Percentiles rank a stretch among this genome's conserved stretches.
phyloP scores from a whole-genome alignment of 2,113 vertebrate genomes.

The Dasyornis broadbenti region DNA sequence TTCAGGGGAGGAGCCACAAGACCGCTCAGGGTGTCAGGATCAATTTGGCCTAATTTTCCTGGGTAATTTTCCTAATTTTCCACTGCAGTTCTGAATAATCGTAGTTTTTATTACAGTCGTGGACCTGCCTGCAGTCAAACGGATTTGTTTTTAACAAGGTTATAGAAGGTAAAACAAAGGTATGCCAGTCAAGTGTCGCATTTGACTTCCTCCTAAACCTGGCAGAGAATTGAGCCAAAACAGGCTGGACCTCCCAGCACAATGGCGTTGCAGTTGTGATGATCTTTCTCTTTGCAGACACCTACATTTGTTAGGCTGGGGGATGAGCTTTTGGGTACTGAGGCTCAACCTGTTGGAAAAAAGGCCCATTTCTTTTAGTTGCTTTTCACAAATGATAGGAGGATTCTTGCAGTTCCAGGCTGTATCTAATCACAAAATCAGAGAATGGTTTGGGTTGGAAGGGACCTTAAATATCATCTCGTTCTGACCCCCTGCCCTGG shows the following conservation, averaged over 20 bases:
- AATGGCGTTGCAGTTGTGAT: not conserved
- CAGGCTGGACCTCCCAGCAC: not conserved
- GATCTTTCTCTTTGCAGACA: not conserved
- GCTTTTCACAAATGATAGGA: not conserved
- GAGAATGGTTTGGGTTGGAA: not conserved
- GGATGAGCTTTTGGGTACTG: not conserved
- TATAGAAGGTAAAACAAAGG: not conserved
- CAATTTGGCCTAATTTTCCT: not conserved
- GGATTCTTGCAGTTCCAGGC: not conserved
- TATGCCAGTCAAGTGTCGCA: not conserved
- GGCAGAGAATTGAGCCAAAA: not conserved
- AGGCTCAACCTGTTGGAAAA: not conserved
- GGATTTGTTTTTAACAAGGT: not conserved
- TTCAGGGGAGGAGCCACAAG: not conserved
- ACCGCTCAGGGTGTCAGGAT: rapidly evolving
- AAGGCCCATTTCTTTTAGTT: not conserved
- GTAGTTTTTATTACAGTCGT: not conserved
- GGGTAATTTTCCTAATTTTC: not conserved
- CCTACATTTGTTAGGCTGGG: not conserved
- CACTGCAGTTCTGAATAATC: not conserved
- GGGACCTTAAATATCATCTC: not conserved
- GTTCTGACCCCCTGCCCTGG: not conserved
- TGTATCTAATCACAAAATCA: not conserved
- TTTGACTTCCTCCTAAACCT: not conserved
- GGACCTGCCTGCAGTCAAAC: not conserved